Evolutionary conservation across 2,113 vertebrate species (phyloP).

Genomic region (Balaeniceps rex): DNA sequence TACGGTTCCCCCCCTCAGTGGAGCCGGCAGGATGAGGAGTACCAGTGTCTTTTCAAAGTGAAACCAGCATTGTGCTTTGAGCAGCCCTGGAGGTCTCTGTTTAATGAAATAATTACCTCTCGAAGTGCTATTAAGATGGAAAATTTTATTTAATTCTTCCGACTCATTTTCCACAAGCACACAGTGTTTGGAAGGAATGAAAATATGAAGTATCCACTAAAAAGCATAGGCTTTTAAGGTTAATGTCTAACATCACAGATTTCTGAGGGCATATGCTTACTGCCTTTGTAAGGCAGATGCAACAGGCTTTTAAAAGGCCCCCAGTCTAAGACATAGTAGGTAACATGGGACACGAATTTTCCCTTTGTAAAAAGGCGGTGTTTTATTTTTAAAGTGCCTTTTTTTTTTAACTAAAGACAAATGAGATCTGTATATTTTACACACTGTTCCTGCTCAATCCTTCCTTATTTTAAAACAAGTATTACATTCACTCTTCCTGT

Average conservation of each 20-base stretch:
- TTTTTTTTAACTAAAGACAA: not conserved
- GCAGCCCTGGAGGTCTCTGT: not conserved
- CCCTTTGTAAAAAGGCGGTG: not conserved
- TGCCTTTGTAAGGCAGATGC: not conserved
- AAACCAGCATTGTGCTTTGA: not conserved
- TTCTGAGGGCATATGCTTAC: not conserved
- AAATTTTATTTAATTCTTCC: not conserved
- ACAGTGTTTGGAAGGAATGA: not conserved
- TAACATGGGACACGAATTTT: not conserved
- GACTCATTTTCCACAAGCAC: not conserved
- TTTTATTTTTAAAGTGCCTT: not conserved
- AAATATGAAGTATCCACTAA: not conserved
- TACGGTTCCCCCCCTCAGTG: not conserved
- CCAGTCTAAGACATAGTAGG: not conserved
- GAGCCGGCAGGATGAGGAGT: not conserved
- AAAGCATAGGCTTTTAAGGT: not conserved
- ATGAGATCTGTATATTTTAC: not conserved
- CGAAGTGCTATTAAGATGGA: not conserved
- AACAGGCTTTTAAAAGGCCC: not conserved
- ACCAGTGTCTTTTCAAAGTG: not conserved
- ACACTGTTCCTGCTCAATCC: not conserved
- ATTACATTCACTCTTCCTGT: not conserved
- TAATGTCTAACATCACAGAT: not conserved
- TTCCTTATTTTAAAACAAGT: not conserved
- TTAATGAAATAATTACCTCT: slow-evolving; percentile 29